These are phyloP conservation scores for Drosophila sordidula DNA, from an alignment of 2,888 invertebrate species.

Conservation along the genomic window DNA sequence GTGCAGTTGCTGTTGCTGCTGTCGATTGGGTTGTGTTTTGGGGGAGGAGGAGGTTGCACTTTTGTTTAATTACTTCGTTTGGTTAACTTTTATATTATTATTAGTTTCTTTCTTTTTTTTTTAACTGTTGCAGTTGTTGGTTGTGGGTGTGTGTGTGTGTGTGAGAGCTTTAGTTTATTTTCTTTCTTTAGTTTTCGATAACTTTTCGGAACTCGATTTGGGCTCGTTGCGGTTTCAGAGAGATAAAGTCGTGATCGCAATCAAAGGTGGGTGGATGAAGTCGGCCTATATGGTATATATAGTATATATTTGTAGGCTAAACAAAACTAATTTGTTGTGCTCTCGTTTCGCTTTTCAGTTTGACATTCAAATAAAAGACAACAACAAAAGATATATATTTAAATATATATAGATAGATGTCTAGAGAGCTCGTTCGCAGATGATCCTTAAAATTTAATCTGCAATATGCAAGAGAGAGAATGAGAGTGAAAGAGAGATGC, in stretches of 20 bases:
- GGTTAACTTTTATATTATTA: conserved; percentile 22
- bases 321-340: not conserved
- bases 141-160: conserved; percentile 9
- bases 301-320: not conserved
- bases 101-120: conserved; percentile 13
- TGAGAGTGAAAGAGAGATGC: conserved; percentile 4
- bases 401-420: conserved; percentile 1
- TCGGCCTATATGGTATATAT: not conserved
- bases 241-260: conserved; percentile 8
- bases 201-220: not conserved
- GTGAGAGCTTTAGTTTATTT: not conserved
- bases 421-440: conserved; percentile 69
- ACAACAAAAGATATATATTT: not conserved
- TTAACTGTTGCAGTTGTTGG: conserved; percentile 43
- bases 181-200: conserved; percentile 4
- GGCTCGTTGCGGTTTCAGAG: not conserved
- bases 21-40: conserved; percentile 44
- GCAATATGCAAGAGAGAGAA: conserved; percentile 23
- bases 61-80: conserved; percentile 48
- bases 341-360: conserved; percentile 24
- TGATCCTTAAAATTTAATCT: conserved; percentile 79
- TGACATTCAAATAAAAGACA: conserved; percentile 2
- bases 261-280: conserved; percentile 2
- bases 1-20: conserved; percentile 71
- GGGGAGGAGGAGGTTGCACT: conserved; percentile 37